Conservation (phyloP, 2,113 vertebrate genomes). For the Phainopepla nitens region DNA sequence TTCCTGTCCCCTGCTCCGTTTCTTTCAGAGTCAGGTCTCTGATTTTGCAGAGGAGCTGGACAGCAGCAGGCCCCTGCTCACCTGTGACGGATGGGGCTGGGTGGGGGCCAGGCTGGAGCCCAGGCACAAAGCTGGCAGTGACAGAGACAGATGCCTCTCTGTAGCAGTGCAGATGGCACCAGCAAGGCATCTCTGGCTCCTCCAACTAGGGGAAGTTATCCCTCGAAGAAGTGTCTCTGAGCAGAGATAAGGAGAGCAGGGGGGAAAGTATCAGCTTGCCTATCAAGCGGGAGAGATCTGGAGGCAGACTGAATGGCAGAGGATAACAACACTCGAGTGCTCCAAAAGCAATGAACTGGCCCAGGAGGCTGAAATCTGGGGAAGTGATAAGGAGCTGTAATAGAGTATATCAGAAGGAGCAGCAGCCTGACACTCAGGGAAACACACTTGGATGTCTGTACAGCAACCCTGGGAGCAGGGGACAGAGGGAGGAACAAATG, state of each 20-base stretch:
- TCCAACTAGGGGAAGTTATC: not conserved
- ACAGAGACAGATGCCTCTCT: constrained; percentile 43
- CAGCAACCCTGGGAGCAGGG: not conserved
- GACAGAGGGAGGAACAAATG: not conserved
- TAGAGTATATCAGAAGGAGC: not conserved
- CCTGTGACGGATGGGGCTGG: not conserved
- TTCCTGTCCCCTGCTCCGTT: not conserved
- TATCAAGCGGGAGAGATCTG: constrained; percentile 12
- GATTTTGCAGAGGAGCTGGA: not conserved
- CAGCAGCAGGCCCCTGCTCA: not conserved
- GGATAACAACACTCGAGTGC: not conserved
- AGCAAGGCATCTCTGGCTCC: constrained; percentile 41
- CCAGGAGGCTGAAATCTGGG: constrained; percentile 43
- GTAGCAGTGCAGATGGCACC: constrained; percentile 42
- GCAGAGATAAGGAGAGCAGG: not conserved
- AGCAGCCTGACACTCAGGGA: not conserved
- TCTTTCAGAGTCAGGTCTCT: not conserved
- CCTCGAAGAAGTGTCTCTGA: not conserved
- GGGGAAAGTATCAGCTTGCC: constrained; percentile 16
- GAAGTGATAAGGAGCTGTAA: constrained; percentile 25
- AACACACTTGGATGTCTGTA: not conserved
- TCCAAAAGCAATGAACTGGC: constrained; percentile 21
- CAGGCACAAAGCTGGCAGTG: not conserved
- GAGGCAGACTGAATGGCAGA: not conserved
- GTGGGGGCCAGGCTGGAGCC: not conserved